Percentiles rank a stretch among this genome's conserved stretches.
Conservation (phyloP, 2,888 invertebrate species). For the Himalopsyche tibetana region DNA sequence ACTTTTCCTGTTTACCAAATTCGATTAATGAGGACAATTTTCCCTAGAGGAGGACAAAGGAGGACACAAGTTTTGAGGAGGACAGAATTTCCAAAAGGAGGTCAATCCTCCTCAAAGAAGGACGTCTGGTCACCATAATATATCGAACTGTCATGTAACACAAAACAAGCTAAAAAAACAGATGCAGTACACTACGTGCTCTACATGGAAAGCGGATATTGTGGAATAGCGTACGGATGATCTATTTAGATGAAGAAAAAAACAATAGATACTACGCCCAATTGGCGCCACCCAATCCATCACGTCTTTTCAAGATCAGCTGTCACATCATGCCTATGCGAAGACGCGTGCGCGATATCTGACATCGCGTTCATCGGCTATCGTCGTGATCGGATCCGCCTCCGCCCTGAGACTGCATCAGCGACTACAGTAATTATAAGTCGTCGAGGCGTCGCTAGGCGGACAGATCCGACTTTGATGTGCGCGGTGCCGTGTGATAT, state of each 20-base stretch:
- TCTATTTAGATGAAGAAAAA: neutral
- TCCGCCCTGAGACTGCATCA: slow-evolving; percentile 3
- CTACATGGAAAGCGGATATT: no score
- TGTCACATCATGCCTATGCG: slow-evolving; percentile 18
- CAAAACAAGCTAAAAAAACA: no score
- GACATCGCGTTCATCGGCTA: neutral
- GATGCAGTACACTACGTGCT: no score
- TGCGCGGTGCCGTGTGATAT: slow-evolving; percentile 14
- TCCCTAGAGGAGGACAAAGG: no score
- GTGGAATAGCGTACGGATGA: no score
- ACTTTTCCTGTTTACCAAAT: no score
- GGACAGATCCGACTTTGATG: slow-evolving; percentile 11
- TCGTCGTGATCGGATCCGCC: slow-evolving; percentile 32
- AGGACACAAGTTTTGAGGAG: no score
- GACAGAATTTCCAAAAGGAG: no score
- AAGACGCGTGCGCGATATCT: slow-evolving; percentile 24
- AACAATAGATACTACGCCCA: neutral
- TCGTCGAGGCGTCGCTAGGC: slow-evolving; percentile 8
- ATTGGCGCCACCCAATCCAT: slow-evolving; percentile 17
- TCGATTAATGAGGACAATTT: no score
- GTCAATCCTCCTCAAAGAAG: no score
- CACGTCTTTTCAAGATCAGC: slow-evolving; percentile 11
- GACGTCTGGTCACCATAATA: no score
- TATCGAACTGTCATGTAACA: no score
- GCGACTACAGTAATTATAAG: slow-evolving; percentile 1